phyloP scores from a whole-genome alignment of 2,797 vertebrate species.

The Notolabrus celidotus region DNA sequence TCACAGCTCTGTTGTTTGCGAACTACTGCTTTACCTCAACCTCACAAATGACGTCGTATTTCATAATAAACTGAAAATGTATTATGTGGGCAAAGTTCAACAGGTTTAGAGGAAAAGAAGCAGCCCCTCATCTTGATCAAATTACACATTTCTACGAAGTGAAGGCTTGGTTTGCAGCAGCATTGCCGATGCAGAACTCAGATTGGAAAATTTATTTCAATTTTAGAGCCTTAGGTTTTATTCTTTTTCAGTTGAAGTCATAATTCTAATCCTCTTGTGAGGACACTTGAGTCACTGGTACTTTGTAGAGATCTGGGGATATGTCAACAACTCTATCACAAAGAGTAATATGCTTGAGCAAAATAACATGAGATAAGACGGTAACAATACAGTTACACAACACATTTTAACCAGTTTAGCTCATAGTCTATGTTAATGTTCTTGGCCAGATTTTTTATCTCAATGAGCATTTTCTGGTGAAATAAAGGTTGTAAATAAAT shows the following conservation, averaged over 20 bases:
- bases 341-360: background rate
- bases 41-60: slow-evolving; percentile 2
- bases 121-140: slow-evolving; percentile 10
- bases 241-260: background rate
- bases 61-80: slow-evolving; percentile 1
- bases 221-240: background rate
- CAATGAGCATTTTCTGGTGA: too few relatives aligned
- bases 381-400: background rate
- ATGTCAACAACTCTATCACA: background rate
- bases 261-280: background rate
- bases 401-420: background rate
- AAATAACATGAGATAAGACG: background rate
- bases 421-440: background rate
- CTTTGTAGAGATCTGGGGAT: background rate
- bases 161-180: slow-evolving; percentile 3
- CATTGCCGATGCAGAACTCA: background rate
- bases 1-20: background rate
- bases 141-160: slow-evolving; percentile 12
- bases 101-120: slow-evolving; percentile 11
- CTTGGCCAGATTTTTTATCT: too few relatives aligned
- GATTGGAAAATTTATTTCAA: slow-evolving; percentile 7
- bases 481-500: too few relatives aligned
- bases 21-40: slow-evolving; percentile 7
- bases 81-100: slow-evolving; percentile 18
- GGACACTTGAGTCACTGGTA: background rate